phyloP scores from a whole-genome alignment of 2,888 invertebrate species.

The Macrosoma leucophasiata region DNA sequence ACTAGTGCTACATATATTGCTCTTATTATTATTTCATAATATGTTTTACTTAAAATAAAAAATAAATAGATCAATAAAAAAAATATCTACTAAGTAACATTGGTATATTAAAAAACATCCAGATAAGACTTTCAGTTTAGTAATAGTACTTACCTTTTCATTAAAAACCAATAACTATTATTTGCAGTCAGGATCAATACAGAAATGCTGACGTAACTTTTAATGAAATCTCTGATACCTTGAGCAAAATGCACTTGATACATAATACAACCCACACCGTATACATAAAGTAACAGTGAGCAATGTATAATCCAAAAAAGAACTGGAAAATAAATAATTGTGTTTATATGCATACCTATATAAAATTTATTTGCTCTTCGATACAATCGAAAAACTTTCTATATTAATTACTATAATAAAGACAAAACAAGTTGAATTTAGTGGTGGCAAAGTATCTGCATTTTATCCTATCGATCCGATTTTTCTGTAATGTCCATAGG shows the following conservation, averaged over 20 bases:
- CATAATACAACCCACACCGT: constrained; percentile 39
- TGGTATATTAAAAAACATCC: no score
- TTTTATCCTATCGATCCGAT: no score
- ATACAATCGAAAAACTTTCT: background rate
- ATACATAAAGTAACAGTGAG: constrained; percentile 43
- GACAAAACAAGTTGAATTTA: no score
- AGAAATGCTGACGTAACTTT: constrained; percentile 48
- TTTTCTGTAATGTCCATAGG: no score
- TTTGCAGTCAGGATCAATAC: constrained; percentile 39
- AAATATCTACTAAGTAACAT: no score
- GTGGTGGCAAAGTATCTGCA: no score
- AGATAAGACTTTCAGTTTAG: no score
- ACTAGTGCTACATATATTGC: no score
- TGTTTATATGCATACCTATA: background rate
- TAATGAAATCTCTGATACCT: constrained; percentile 39
- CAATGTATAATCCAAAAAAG: constrained; percentile 48
- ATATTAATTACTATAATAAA: no score
- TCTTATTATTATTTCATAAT: no score
- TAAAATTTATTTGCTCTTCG: background rate
- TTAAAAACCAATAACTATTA: constrained; percentile 50
- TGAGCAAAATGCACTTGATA: constrained; percentile 42
- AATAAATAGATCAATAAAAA: no score
- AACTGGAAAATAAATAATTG: constrained; percentile 27
- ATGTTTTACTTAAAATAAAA: no score
- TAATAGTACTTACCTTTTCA: constrained; percentile 45